Evolutionary conservation across 2,888 invertebrate genomes (phyloP).

Genomic region (Amblyteles armatorius): DNA sequence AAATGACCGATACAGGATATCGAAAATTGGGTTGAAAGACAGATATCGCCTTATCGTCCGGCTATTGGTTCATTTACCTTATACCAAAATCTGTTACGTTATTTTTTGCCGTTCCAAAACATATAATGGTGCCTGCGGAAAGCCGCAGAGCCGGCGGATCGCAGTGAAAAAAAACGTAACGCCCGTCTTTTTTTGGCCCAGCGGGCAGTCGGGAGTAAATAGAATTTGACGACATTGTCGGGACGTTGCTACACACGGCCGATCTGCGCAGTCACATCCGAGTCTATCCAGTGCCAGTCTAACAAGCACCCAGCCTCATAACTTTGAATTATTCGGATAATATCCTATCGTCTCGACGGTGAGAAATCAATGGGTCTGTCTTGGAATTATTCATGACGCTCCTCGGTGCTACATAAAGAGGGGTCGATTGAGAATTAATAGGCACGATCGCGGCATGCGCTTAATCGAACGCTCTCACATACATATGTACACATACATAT

Average conservation of each 20-base stretch:
- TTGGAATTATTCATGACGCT: constrained; percentile 81
- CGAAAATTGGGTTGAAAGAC: too few species aligned
- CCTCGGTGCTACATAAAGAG: constrained; percentile 73
- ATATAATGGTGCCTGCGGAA: too few species aligned
- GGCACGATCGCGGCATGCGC: constrained; percentile 43
- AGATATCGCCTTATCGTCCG: too few species aligned
- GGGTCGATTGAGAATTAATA: constrained; percentile 76
- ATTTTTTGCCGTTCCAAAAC: too few species aligned
- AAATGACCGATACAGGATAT: too few species aligned
- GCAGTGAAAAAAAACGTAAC: too few species aligned
- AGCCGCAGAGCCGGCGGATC: too few species aligned
- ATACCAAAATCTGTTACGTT: too few species aligned
- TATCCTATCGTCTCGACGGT: constrained; percentile 79
- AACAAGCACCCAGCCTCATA: constrained; percentile 76
- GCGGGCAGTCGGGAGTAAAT: neutral
- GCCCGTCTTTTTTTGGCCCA: too few species aligned
- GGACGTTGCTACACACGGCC: neutral
- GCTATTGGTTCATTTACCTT: too few species aligned
- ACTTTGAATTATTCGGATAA: constrained; percentile 83
- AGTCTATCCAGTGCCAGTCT: constrained; percentile 42
- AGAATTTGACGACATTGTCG: neutral
- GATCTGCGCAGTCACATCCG: constrained; percentile 13
- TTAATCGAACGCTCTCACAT: constrained; percentile 53
- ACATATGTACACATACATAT: neutral
- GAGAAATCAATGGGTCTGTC: constrained; percentile 82